Conservation (phyloP, 1,140 invertebrate genomes). For the Thereuonema tuberculata region DNA sequence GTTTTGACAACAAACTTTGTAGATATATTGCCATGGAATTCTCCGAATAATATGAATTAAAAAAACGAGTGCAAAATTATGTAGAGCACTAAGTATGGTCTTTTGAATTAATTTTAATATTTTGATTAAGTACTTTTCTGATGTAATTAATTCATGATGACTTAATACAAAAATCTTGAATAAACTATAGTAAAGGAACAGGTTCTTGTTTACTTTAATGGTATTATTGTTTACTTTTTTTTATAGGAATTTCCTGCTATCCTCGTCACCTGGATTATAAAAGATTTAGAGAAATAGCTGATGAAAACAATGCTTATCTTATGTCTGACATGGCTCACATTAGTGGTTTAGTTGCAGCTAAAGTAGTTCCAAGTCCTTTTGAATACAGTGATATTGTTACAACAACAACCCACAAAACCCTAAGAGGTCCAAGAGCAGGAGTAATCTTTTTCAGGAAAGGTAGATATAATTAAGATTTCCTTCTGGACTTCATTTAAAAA, state of each 20-base stretch:
- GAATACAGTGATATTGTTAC: slow-evolving; percentile 86
- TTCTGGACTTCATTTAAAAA: neutral
- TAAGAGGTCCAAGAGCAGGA: slow-evolving; percentile 44
- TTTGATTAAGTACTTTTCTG: too few relatives aligned
- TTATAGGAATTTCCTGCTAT: slow-evolving; percentile 67
- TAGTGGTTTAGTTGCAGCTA: slow-evolving; percentile 77
- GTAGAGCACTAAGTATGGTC: too few relatives aligned
- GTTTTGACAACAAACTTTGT: too few relatives aligned
- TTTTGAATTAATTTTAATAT: too few relatives aligned
- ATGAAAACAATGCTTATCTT: slow-evolving; percentile 72
- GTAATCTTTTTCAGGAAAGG: slow-evolving; percentile 42
- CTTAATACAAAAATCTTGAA: too few relatives aligned
- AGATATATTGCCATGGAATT: too few relatives aligned
- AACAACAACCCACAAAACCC: slow-evolving; percentile 48
- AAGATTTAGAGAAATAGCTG: slow-evolving; percentile 72
- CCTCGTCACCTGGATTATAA: slow-evolving; percentile 67
- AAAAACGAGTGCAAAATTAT: too few relatives aligned
- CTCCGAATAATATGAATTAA: too few relatives aligned
- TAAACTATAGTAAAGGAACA: too few relatives aligned
- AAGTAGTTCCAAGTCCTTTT: slow-evolving; percentile 77
- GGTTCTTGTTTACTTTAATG: too few relatives aligned
- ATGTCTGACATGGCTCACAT: slow-evolving; percentile 95
- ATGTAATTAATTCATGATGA: too few relatives aligned
- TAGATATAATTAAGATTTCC: slow-evolving; percentile 12
- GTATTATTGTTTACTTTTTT: too few relatives aligned